A percentile compares a stretch with the other conserved stretches of the same genome.
Evolutionary conservation across 2,113 vertebrate species (phyloP).

Genomic region (Rhynchomys soricoides): DNA sequence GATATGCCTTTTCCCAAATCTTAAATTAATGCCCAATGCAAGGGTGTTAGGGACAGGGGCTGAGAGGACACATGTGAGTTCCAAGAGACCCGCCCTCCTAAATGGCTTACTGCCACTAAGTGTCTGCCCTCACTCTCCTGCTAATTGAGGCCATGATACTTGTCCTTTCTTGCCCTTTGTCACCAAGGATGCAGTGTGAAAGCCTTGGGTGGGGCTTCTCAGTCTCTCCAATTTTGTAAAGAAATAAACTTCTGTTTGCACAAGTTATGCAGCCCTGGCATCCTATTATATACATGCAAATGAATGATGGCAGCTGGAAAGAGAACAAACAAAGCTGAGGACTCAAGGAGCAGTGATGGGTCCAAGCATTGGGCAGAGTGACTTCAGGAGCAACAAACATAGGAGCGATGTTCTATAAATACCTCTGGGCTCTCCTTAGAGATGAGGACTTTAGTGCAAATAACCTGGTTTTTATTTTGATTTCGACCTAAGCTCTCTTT

Average conservation of each 20-base stretch:
- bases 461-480: conserved; percentile 73
- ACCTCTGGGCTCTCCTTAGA: conserved; percentile 39
- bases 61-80: neutral
- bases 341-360: neutral
- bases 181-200: neutral
- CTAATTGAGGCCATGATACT: neutral
- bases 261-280: neutral
- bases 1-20: neutral
- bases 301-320: neutral
- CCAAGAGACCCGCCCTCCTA: neutral
- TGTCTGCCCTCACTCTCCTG: neutral
- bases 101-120: neutral
- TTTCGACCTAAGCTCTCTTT: conserved; percentile 76
- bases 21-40: neutral
- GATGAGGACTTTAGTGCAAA: conserved; percentile 51
- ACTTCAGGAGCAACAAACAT: neutral
- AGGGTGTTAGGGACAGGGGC: too few relatives aligned
- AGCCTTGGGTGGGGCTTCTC: neutral
- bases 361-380: neutral
- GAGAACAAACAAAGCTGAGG: neutral
- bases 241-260: neutral
- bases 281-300: neutral
- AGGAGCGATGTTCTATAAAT: conserved; percentile 64
- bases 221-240: neutral
- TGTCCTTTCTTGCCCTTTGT: neutral